Conservation (phyloP, 1,140 invertebrate genomes). For the Diachasmimorpha longicaudata region DNA sequence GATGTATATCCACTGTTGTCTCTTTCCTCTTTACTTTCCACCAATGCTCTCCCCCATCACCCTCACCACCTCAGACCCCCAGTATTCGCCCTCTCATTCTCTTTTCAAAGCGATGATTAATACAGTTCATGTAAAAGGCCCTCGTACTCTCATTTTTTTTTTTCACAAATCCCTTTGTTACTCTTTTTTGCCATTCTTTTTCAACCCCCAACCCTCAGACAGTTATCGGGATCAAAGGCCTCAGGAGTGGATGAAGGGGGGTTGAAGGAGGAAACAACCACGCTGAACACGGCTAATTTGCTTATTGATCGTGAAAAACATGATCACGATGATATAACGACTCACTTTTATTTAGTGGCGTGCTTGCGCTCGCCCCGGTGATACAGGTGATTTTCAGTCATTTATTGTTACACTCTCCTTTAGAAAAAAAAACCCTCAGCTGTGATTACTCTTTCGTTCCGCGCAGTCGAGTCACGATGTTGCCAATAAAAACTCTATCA, state of each 20-base stretch:
- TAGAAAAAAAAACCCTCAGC: not conserved
- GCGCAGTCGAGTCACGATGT: not conserved
- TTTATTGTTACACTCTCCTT: not conserved
- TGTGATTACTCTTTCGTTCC: not conserved
- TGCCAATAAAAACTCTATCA: not conserved
- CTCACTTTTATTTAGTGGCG: not conserved
- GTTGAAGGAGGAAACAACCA: not conserved
- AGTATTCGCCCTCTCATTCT: not conserved
- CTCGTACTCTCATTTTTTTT: constrained; percentile 4
- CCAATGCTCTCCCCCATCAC: not conserved
- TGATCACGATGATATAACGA: not conserved
- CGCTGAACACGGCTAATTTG: constrained; percentile 1
- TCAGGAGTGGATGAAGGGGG: not conserved
- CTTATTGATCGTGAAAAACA: constrained; percentile 14
- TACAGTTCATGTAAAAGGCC: constrained; percentile 7
- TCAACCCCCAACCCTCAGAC: not conserved
- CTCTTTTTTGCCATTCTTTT: not conserved
- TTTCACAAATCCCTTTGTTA: not conserved
- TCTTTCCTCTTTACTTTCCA: not conserved
- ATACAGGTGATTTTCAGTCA: constrained; percentile 9
- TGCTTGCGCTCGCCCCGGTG: not conserved
- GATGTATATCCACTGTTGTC: not conserved
- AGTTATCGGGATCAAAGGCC: not conserved
- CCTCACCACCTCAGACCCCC: not conserved
- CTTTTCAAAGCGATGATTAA: constrained; percentile 26